Base-by-base conservation (phyloP, 1,140 invertebrate species). In the Antheraea pernyi region DNA sequence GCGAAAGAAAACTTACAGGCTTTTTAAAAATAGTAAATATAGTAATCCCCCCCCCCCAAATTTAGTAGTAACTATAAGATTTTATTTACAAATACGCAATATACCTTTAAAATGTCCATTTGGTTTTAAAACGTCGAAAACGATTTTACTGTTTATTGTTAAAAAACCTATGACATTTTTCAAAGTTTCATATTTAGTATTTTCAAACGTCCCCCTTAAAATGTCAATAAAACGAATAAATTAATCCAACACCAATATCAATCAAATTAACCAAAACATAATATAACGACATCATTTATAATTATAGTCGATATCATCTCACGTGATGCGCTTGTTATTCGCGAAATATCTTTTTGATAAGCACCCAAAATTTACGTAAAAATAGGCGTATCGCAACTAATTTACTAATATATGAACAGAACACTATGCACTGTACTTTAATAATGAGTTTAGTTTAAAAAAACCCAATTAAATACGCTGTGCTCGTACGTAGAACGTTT, bases 311-410 rank as follows among this genome's bases (percentile, higher is more conserved):
- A 18, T 64, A 64, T 64, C 62, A 16, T 39, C 37, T 18, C 70
- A 67, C 66, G 60, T 63, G 65, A 67, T 67, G 13, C 65, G 61
- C n/a, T 37, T 61, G 19, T 67, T 70, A 64, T 71, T 67, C 65
- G 65, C 65, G 59, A 71, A 71, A 19, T 42, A 70, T 70, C 69
- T 36, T 37, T 58, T 19, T 22, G 59, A 19, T 60, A 60, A 30
- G 18, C 19, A 18, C 10, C 59, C 19, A 60, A 36, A 39, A 18
- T 64, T 37, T 64, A 36, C 36, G n/a, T 39, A 18, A 13, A 37
- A 10, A 18, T 13, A 22, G 10, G 22, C 9, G 9, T 60, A 30
- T 11, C 59, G 9, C 19, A 30, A 13, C 7, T 60, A 11, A 8
- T 60, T 22, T 16, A 60, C 13, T 60, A 60, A 22, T 10, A 60